Conservation (phyloP, 2,797 vertebrate genomes). For the Amazona ochrocephala region DNA sequence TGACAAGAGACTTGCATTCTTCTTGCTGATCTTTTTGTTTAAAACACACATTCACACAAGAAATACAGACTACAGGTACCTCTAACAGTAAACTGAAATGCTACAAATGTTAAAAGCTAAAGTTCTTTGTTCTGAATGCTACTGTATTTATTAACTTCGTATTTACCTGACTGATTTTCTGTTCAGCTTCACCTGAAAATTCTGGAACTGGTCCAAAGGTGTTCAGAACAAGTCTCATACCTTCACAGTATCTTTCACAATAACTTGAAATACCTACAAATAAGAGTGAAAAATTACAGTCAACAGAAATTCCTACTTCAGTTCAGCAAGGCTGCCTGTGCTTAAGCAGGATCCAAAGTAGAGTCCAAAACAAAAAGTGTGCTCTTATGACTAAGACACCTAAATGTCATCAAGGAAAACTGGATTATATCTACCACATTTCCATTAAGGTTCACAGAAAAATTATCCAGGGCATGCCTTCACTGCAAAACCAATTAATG, state of each 20-base stretch:
- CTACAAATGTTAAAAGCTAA: not conserved
- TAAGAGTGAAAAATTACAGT: not conserved
- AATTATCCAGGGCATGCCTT: not conserved
- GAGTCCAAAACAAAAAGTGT: not conserved
- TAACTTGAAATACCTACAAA: conserved; percentile 89
- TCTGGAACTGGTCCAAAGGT: conserved; percentile 90
- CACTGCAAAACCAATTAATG: not conserved
- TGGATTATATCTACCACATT: not conserved
- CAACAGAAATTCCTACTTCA: conserved; percentile 6
- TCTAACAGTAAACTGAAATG: not conserved
- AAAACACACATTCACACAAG: not conserved
- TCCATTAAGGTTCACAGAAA: not conserved
- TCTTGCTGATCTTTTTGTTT: not conserved
- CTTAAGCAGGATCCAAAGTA: not conserved
- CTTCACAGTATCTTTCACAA: conserved; percentile 86
- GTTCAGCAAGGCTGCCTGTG: not conserved
- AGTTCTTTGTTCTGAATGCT: not conserved
- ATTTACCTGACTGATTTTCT: conserved; percentile 83
- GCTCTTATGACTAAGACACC: not conserved
- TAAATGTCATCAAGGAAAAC: not conserved
- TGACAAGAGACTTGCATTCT: not conserved
- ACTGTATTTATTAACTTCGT: not conserved
- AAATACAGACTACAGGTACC: not conserved
- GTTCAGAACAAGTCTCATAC: conserved; percentile 85
- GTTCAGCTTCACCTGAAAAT: conserved; percentile 82